Base-by-base conservation (phyloP, 2,113 vertebrate genomes). In the Oceanites oceanicus region DNA sequence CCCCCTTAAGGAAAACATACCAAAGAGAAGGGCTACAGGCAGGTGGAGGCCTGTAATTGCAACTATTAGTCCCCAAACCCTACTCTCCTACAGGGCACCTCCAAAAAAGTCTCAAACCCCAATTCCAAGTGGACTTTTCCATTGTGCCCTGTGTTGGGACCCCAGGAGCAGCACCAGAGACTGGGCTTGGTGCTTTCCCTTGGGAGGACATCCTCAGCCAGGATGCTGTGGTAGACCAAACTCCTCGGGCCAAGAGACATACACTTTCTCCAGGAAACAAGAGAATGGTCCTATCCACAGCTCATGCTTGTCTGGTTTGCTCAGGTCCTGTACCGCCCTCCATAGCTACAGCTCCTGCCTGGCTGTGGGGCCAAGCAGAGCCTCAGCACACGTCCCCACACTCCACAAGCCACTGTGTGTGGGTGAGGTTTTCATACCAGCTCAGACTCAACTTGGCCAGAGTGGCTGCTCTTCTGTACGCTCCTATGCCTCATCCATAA, bases 361-460 rank as follows among this genome's bases (percentile, higher is more conserved):
- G 16, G 11, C 32, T 56, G 32, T 8, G 16, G 50, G 32, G 9
- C 25, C 68, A 53, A 34, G 47, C 30, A 72, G 47, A 80, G 30
- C n/a, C 13, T 49, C 59, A 36, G 45, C 42, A 32, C 19, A 6
- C 0, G 0, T 29, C 27, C 40, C 34, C n/a, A 7, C 20, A 7
- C n/a, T 36, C 56, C 52, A 34, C 7, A 44, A 83, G 16, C 27
- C n/a, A 23, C 3, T 0, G 15, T 5, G 0, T 5, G 0, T 25
- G 6, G 30, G 6, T 40, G 27, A 75, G 15, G 27, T 30, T 86
- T 87, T 58, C 58, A 13, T 20, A 18, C 5, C 23, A 62, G 38
- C 27, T 74, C 55, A 61, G 17, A 61, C 21, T 44, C 59, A 74
- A 0, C 9, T 17, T 62, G 70, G 11, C 13, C 7, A 3, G 36